A percentile compares a stretch with the other conserved stretches of the same genome.
Evolutionary conservation across 2,888 invertebrate genomes (phyloP).

Genomic region (Drosophila merina): DNA sequence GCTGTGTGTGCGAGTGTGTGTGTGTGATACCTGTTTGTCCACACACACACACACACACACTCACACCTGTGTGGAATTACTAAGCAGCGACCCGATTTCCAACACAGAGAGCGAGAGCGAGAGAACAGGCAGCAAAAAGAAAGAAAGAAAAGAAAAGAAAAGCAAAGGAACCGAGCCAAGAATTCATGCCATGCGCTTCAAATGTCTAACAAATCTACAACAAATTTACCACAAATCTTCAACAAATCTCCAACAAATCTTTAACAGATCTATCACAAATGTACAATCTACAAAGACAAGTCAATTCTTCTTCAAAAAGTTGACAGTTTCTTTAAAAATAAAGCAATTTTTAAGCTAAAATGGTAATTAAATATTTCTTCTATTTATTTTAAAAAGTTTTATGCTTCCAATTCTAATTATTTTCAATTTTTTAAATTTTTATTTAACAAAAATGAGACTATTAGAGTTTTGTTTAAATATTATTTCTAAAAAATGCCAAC

Average conservation of each 20-base stretch:
- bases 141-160: constrained; percentile 21
- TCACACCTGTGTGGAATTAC: constrained; percentile 61
- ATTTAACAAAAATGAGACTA: no score
- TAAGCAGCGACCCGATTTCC: constrained; percentile 72
- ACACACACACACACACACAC: constrained; percentile 24
- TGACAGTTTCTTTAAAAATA: no score
- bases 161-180: constrained; percentile 20
- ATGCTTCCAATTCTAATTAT: no score
- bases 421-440: no score
- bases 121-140: background rate
- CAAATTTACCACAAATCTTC: background rate
- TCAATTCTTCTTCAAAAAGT: no score
- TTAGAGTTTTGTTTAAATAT: no score
- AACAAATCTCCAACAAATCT: background rate
- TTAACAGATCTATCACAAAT: background rate
- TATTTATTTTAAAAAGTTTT: no score
- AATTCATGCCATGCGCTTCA: constrained; percentile 34
- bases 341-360: no score
- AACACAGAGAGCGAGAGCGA: constrained; percentile 21
- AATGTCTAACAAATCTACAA: constrained; percentile 27
- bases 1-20: constrained; percentile 16
- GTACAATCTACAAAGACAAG: background rate
- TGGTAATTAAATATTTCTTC: no score
- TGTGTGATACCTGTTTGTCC: constrained; percentile 34
- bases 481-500: no score